These are phyloP conservation scores for Lochmaea capreae DNA, from an alignment of 2,888 invertebrate genomes.

Conservation along the genomic window DNA sequence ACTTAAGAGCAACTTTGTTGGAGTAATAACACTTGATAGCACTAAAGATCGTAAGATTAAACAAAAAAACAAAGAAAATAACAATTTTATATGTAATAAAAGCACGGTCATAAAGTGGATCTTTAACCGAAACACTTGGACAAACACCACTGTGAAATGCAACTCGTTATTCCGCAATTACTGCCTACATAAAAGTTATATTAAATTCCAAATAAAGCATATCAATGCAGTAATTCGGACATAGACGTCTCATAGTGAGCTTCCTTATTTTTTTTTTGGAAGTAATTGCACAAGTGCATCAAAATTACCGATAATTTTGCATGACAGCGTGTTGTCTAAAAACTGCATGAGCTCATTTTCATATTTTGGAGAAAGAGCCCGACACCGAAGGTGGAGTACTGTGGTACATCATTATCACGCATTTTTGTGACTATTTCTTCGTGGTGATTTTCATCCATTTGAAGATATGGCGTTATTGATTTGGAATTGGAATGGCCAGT, in stretches of 20 bases:
- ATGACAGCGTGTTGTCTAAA: too few species aligned
- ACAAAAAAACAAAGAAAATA: slow-evolving; percentile 32
- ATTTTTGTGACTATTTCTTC: too few species aligned
- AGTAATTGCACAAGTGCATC: too few species aligned
- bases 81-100: slow-evolving; percentile 35
- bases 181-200: slow-evolving; percentile 55
- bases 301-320: too few species aligned
- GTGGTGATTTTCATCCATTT: too few species aligned
- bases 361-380: too few species aligned
- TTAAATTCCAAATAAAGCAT: slow-evolving; percentile 55
- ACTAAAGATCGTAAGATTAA: slow-evolving; percentile 27
- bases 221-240: slow-evolving; percentile 28
- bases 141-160: slow-evolving; percentile 48
- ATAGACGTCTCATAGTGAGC: slow-evolving; percentile 22
- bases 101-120: slow-evolving; percentile 37
- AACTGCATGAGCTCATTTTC: too few species aligned
- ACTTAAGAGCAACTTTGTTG: neutral
- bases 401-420: too few species aligned
- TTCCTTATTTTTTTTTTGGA: neutral
- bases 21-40: slow-evolving; percentile 26
- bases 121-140: slow-evolving; percentile 44
- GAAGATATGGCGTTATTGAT: too few species aligned
- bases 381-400: too few species aligned
- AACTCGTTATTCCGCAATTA: slow-evolving; percentile 55
- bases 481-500: too few species aligned